Conservation (phyloP, 2,888 invertebrate species). For the Norana najaformis region DNA sequence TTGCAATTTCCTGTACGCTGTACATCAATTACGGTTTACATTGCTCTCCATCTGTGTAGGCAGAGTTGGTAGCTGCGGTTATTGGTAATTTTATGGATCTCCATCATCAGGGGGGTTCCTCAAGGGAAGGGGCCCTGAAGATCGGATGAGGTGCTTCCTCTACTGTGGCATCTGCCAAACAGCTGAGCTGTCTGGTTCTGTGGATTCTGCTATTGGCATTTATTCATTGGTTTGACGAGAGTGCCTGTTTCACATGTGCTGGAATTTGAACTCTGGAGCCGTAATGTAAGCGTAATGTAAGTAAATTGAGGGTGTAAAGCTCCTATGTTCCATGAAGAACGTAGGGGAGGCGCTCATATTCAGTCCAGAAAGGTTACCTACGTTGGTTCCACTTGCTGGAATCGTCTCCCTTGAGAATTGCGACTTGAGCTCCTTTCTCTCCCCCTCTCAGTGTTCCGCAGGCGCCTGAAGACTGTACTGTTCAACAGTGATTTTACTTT, state of each 20-base stretch:
- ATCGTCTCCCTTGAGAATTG: no score
- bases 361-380: no score
- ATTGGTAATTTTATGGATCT: neutral
- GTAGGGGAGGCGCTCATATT: no score
- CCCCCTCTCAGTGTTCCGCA: no score
- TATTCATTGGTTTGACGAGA: neutral
- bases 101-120: neutral
- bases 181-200: neutral
- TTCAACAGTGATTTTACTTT: no score
- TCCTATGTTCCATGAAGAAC: no score
- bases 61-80: neutral
- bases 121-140: neutral
- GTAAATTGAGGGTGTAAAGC: no score
- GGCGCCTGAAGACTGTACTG: no score
- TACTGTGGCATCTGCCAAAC: neutral
- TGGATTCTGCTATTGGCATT: neutral
- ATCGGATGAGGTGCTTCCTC: neutral
- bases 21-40: neutral
- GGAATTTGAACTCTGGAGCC: neutral
- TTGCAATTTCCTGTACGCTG: neutral
- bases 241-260: neutral
- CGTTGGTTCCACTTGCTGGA: no score
- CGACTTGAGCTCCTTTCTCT: no score
- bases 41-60: neutral
- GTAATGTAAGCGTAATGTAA: neutral